Evolutionary conservation across 2,797 vertebrate genomes (phyloP).

Genomic region (Aythya fuligula): DNA sequence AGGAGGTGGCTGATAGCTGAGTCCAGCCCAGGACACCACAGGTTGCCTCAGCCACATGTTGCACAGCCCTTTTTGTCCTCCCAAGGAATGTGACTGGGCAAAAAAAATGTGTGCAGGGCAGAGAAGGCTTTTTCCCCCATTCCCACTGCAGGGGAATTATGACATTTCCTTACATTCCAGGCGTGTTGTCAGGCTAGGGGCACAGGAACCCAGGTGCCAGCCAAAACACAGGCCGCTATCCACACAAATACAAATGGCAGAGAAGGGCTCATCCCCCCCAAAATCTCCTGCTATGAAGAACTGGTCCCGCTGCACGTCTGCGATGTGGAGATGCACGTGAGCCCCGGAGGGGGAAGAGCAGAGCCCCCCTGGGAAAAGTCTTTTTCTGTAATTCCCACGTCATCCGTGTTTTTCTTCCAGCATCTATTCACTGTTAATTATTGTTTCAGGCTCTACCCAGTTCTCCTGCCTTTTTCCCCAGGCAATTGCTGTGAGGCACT

Average conservation of each 20-base stretch:
- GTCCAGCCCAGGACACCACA: not conserved
- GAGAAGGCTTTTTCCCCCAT: not conserved
- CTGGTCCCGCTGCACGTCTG: not conserved
- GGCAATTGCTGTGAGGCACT: constrained; percentile 18
- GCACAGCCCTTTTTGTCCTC: not conserved
- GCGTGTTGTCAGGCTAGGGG: not conserved
- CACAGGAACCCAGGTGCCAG: not conserved
- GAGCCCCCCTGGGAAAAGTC: not conserved
- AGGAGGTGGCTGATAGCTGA: not conserved
- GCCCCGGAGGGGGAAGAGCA: not conserved
- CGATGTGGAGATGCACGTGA: not conserved
- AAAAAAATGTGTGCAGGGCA: not conserved
- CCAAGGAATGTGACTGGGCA: not conserved
- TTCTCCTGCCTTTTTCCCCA: constrained; percentile 26
- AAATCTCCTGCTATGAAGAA: not conserved
- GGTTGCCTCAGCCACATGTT: rapidly evolving
- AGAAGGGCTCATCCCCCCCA: not conserved
- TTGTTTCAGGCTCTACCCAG: constrained; percentile 16
- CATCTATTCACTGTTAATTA: constrained; percentile 44
- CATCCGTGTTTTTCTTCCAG: not conserved
- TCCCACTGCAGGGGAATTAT: not conserved
- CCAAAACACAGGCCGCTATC: not conserved
- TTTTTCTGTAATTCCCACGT: constrained; percentile 28
- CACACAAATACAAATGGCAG: not conserved
- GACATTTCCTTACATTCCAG: not conserved